Evolutionary conservation across 2,888 invertebrate species (phyloP).

Genomic region (Eupithecia exiguata): DNA sequence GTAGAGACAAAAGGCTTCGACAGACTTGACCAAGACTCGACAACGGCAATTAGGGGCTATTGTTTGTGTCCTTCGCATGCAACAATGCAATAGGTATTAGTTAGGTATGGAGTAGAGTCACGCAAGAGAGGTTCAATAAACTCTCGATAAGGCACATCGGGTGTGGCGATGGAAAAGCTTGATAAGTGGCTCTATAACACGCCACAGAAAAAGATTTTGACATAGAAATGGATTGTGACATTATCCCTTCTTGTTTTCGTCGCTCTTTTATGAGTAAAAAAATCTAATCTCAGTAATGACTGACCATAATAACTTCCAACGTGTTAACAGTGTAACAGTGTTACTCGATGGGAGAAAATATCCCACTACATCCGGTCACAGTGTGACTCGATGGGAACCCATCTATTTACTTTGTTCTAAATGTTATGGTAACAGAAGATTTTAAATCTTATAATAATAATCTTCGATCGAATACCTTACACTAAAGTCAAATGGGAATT

Average conservation of each 20-base stretch:
- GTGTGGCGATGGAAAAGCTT: slow-evolving; percentile 13
- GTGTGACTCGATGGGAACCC: too few species aligned
- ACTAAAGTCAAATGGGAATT: too few species aligned
- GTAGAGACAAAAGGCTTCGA: slow-evolving; percentile 6
- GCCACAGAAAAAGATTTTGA: neutral
- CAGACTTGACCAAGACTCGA: slow-evolving; percentile 13
- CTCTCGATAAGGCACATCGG: slow-evolving; percentile 30
- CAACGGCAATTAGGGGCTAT: slow-evolving; percentile 20
- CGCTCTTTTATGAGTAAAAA: neutral
- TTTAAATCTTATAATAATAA: too few species aligned
- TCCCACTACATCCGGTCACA: too few species aligned
- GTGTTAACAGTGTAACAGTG: too few species aligned
- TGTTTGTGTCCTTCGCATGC: slow-evolving; percentile 41
- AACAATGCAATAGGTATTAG: slow-evolving; percentile 30
- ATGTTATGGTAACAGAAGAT: too few species aligned
- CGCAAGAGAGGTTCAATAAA: slow-evolving; percentile 44
- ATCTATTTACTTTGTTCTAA: too few species aligned
- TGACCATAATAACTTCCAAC: too few species aligned
- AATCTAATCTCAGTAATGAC: neutral
- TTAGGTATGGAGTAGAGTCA: slow-evolving; percentile 28
- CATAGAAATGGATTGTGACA: neutral
- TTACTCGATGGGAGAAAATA: too few species aligned
- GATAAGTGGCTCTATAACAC: neutral
- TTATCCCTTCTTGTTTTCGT: too few species aligned
- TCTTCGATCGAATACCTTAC: too few species aligned